Base-by-base conservation (phyloP, 2,888 invertebrate genomes). In the Cheilosia variabilis region DNA sequence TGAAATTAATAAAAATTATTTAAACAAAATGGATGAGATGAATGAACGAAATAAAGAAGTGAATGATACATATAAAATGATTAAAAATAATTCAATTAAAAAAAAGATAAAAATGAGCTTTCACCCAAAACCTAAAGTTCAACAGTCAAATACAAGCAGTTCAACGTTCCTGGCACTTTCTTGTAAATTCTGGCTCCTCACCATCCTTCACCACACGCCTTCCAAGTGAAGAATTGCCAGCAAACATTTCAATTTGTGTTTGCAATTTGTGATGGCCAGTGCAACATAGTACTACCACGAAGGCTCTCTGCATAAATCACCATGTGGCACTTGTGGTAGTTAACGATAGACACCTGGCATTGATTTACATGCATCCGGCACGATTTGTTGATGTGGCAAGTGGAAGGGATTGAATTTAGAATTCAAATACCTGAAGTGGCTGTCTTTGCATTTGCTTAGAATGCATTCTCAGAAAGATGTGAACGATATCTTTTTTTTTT, bases 161-260 rank as follows among this genome's bases (percentile, higher is more conserved):
- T 63, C 60, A 45, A 41, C 47, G 53, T 19, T 55, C 31, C 41
- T 34, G 43, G 27, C 52, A 68, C 27, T 17, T 60, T 52, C 19
- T 73, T 45, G 10, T 22, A 37, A 41, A 19, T n/a, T 13, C 47
- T 37, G 4, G 10, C 7, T 10, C 45, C 10, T 10, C n/a, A 31
- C 41, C 53, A 17, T 22, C 45, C 34, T 13, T 22, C 7, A 22
- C 24, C 58, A 31, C 27, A 31, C 53, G 17, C 58, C 69, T 22
- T 47, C 34, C 66, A 68, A 69, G 69, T 76, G 69, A 76, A 81
- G 50, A 81, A 81, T 81, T 60, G 78, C 66, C 78, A 37, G 66
- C 71, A 82, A 78, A 77, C 79, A 79, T 78, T 78, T 82, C 82
- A 82, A 78, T 82, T 82, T 82, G 82, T 78, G 52, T 77, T 72